Conservation (phyloP, 2,888 invertebrate species). For the Athripsodes cinereus region DNA sequence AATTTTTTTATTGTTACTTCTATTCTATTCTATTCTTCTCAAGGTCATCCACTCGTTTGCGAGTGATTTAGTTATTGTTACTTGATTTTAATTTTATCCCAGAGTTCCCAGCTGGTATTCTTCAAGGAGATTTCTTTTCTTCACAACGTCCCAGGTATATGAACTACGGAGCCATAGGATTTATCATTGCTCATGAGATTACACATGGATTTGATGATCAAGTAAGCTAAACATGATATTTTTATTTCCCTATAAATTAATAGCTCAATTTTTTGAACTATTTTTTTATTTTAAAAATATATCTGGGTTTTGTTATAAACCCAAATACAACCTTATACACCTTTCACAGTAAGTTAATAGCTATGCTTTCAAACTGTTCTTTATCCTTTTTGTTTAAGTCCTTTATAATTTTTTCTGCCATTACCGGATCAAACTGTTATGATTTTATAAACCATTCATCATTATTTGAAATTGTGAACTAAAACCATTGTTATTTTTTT, state of each 20-base stretch:
- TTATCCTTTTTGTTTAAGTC: not conserved
- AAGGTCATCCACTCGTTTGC: too few relatives aligned
- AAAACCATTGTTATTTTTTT: not conserved
- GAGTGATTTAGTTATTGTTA: too few relatives aligned
- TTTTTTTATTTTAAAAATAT: too few relatives aligned
- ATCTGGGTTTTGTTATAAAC: too few relatives aligned
- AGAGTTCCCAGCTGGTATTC: conserved; percentile 70
- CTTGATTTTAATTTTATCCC: conserved; percentile 26
- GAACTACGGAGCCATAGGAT: conserved; percentile 66
- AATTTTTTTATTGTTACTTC: too few relatives aligned
- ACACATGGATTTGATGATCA: conserved; percentile 60
- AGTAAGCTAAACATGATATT: conserved; percentile 22
- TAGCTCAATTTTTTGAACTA: not conserved
- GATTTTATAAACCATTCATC: not conserved
- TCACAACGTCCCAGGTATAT: conserved; percentile 63
- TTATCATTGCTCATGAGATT: conserved; percentile 65
- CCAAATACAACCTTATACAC: too few relatives aligned
- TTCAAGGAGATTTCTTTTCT: conserved; percentile 66
- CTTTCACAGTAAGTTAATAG: too few relatives aligned
- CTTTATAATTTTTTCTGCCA: too few relatives aligned
- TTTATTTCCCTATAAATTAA: not conserved
- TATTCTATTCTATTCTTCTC: too few relatives aligned
- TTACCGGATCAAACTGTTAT: too few relatives aligned
- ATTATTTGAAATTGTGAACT: too few relatives aligned
- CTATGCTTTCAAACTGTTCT: not conserved